These are phyloP conservation scores for Diadema setosum DNA, from an alignment of 35 echinoderm and acorn worm genomes.

Conservation along the genomic window DNA sequence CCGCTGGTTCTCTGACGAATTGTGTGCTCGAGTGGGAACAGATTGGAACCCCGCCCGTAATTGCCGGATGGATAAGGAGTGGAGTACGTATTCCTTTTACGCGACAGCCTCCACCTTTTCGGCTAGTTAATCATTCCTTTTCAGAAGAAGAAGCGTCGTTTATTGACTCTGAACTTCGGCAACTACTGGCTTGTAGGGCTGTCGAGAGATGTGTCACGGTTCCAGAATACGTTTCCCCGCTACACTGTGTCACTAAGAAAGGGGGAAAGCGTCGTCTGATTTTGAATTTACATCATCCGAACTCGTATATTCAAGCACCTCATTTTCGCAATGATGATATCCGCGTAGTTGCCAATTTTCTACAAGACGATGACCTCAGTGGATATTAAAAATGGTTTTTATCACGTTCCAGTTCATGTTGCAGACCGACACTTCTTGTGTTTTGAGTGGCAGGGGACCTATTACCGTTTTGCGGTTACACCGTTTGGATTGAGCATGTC, in stretches of 20 bases:
- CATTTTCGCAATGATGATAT: background rate
- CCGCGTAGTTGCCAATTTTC: background rate
- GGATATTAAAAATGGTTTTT: background rate
- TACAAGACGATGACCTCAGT: background rate
- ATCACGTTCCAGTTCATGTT: background rate
- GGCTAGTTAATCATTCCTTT: too few species aligned
- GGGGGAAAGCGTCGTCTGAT: background rate
- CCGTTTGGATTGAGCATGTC: constrained; percentile 12
- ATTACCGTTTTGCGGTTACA: background rate
- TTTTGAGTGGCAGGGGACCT: background rate
- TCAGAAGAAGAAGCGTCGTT: too few species aligned
- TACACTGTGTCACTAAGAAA: background rate
- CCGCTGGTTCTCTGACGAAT: background rate
- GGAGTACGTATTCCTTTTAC: background rate
- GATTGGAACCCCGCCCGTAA: background rate
- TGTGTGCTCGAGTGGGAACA: background rate
- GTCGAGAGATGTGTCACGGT: too few species aligned
- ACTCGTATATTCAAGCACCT: background rate
- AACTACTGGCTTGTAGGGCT: too few species aligned
- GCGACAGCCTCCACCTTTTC: too few species aligned
- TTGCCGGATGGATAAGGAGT: background rate
- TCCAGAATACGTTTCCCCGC: background rate
- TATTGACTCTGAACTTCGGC: too few species aligned
- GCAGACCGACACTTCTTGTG: background rate
- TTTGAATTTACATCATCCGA: background rate